Evolutionary conservation across 2,113 vertebrate species (phyloP), one percentile per base, ranked within the genome.

Genomic region (Calidris pygmaea): DNA sequence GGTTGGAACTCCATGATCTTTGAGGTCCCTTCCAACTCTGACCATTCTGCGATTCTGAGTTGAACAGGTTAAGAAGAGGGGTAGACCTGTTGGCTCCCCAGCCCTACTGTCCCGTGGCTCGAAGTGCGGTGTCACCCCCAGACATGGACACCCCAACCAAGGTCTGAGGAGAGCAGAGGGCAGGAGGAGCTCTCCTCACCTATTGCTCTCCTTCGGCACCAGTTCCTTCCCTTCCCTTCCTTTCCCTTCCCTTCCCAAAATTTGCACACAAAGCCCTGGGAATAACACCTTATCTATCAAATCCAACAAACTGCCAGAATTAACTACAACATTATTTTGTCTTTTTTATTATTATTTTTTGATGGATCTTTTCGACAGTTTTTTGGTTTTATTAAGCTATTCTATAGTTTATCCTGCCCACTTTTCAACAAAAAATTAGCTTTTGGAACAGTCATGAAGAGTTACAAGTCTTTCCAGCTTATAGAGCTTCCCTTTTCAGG

Each of bases 101-200:
- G 22, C 13, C 59, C n/a, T 60, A 8, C 22, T 1, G 23, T 23
- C 1, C 1, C 1, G 0, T 19, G 39, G 66, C n/a, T 35, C 1
- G 0, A 34, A 26, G 45, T 14, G 6, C 43, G 6, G 37, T 12
- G 21, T 37, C 56, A 22, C 34, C 14, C 65, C 66, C 3, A 1
- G 39, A 59, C 32, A 9, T 0, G 4, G 83, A 16, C 22, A n/a
- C 21, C 13, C 56, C 21, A 45, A 34, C 11, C 0, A 3, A 15
- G 26, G 45, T 14, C 63, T 7, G 14, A 27, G 17, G 22, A 18
- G 14, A 8, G 43, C 73, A 37, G 27, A 60, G 53, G 2, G 0
- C 10, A 41, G 12, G 11, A 16, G 6, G 15, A 24, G 14, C n/a
- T 18, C 21, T 50, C 50, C 32, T 58, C 43, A 4, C 50, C 9